Percentiles rank a stretch among this genome's conserved stretches.
Conservation (phyloP, 2,113 vertebrate species). For the Blennius ocellaris region DNA sequence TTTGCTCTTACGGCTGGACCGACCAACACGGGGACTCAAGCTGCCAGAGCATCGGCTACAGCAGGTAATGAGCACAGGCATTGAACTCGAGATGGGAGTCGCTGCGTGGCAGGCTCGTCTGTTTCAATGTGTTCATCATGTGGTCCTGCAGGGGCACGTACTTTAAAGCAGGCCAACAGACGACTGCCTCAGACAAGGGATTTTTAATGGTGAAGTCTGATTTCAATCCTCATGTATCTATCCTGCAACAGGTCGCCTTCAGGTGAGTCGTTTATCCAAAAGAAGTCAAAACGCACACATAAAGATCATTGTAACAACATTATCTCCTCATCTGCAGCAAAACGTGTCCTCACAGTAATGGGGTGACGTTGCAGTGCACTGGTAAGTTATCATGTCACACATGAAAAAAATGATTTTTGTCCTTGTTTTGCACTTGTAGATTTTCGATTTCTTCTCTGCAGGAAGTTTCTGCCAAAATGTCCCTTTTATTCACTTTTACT, state of each 20-base stretch:
- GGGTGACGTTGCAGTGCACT: conserved; percentile 69
- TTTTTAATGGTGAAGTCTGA: conserved; percentile 46
- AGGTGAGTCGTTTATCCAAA: conserved; percentile 42
- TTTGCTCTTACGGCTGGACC: conserved; percentile 68
- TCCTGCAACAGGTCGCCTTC: conserved; percentile 56
- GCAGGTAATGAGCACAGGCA: conserved; percentile 36
- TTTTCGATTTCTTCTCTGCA: no score
- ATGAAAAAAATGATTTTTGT: no score
- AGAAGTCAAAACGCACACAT: neutral
- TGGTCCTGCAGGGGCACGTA: conserved; percentile 59
- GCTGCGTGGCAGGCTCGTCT: neutral
- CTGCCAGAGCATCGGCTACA: conserved; percentile 66
- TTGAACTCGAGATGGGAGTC: neutral
- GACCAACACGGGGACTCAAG: conserved; percentile 42
- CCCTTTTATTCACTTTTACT: neutral
- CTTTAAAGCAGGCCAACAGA: conserved; percentile 49
- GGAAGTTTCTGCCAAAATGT: no score
- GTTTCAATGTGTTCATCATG: neutral
- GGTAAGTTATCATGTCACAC: conserved; percentile 47
- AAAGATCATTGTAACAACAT: neutral
- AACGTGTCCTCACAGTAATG: conserved; percentile 57
- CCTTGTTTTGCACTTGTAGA: no score
- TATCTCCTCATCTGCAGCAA: conserved; percentile 38
- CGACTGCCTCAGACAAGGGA: conserved; percentile 14
- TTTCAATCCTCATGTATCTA: conserved; percentile 31